phyloP scores from a whole-genome alignment of 2,797 vertebrate genomes.

The Okamejei kenojei region DNA sequence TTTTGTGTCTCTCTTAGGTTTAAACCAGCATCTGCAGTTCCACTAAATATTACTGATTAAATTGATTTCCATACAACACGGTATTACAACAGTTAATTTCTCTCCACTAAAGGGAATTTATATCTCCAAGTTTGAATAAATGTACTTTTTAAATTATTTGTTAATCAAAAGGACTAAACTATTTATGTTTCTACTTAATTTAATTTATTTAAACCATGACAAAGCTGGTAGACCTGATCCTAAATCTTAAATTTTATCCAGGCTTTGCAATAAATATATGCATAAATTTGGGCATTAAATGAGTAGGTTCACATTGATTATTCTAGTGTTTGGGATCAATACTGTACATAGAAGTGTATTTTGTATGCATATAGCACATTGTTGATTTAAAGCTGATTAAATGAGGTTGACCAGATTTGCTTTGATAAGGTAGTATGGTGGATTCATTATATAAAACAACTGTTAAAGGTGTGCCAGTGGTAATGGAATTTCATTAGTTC shows the following conservation, averaged over 20 bases:
- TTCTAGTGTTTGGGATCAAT: not conserved
- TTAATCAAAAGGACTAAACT: not conserved
- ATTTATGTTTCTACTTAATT: not conserved
- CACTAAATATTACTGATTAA: too few species aligned
- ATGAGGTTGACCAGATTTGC: too few species aligned
- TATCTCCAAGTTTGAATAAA: not conserved
- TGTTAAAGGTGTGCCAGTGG: too few species aligned
- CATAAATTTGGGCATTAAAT: not conserved
- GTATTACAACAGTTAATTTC: not conserved
- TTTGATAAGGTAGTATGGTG: too few species aligned
- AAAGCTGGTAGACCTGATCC: not conserved
- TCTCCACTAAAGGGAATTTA: not conserved
- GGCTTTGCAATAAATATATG: not conserved
- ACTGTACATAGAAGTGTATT: not conserved
- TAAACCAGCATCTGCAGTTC: too few species aligned
- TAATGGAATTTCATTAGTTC: not conserved
- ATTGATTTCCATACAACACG: too few species aligned
- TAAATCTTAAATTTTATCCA: not conserved
- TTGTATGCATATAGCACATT: not conserved
- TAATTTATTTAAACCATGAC: not conserved
- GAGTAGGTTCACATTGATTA: not conserved
- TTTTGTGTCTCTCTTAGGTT: too few species aligned
- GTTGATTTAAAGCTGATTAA: too few species aligned
- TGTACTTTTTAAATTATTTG: not conserved
- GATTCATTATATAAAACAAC: too few species aligned